phyloP scores from a whole-genome alignment of 2,797 vertebrate genomes.

The Phylloscopus collybita region DNA sequence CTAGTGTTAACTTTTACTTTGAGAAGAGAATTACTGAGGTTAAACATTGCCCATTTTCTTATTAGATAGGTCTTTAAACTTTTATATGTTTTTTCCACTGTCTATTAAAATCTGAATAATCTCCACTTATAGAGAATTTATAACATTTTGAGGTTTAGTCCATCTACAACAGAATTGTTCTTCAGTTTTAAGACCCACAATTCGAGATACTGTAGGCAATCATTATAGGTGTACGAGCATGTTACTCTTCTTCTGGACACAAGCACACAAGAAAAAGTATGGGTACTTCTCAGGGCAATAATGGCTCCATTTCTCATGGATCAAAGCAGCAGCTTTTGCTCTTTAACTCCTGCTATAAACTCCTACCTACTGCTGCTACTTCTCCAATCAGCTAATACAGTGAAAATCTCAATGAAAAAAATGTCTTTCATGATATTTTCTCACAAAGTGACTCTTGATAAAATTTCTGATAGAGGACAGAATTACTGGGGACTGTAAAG shows the following conservation, averaged over 20 bases:
- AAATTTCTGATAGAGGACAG: background rate
- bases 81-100: background rate
- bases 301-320: background rate
- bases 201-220: background rate
- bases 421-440: background rate
- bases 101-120: background rate
- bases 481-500: background rate
- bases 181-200: background rate
- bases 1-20: background rate
- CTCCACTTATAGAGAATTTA: background rate
- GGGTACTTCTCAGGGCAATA: background rate
- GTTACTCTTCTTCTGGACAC: background rate
- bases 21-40: background rate
- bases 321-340: background rate
- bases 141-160: background rate
- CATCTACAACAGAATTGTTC: background rate
- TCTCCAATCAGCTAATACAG: background rate
- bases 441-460: background rate
- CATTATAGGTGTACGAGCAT: rapidly evolving
- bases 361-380: background rate
- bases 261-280: background rate
- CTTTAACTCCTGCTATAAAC: background rate
- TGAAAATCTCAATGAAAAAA: background rate
- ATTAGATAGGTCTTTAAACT: background rate
- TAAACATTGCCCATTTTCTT: background rate